A percentile compares a stretch with the other conserved stretches of the same genome.
phyloP scores from a whole-genome alignment of 2,113 vertebrate species.

The Hypanus sabinus region DNA sequence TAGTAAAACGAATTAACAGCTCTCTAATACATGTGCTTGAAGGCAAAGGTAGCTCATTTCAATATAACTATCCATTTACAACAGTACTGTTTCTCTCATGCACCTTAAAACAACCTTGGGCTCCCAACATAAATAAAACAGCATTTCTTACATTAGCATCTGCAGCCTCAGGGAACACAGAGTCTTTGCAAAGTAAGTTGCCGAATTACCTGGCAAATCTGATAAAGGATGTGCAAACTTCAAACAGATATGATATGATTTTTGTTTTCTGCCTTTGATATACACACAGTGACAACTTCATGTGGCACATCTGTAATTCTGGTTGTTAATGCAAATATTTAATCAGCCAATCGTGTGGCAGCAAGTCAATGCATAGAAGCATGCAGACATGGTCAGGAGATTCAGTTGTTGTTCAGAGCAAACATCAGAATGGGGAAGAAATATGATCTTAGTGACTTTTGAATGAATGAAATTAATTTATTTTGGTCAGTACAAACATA shows the following conservation, averaged over 20 bases:
- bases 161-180: background rate
- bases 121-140: background rate
- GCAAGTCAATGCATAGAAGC: too few species aligned
- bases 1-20: too few species aligned
- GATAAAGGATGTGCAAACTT: background rate
- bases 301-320: too few species aligned
- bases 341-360: too few species aligned
- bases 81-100: background rate
- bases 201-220: background rate
- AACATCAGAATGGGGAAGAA: too few species aligned
- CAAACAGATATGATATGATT: background rate
- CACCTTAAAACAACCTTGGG: background rate
- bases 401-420: too few species aligned
- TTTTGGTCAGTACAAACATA: too few species aligned
- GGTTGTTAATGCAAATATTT: too few species aligned
- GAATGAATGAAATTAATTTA: too few species aligned
- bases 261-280: background rate
- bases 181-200: background rate
- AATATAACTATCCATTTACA: background rate
- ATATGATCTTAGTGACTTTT: too few species aligned
- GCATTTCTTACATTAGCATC: background rate
- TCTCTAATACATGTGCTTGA: background rate
- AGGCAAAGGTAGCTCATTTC: background rate
- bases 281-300: background rate
- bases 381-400: too few species aligned